Base-by-base conservation (phyloP, 2,113 vertebrate species). In the Chamaea fasciata region DNA sequence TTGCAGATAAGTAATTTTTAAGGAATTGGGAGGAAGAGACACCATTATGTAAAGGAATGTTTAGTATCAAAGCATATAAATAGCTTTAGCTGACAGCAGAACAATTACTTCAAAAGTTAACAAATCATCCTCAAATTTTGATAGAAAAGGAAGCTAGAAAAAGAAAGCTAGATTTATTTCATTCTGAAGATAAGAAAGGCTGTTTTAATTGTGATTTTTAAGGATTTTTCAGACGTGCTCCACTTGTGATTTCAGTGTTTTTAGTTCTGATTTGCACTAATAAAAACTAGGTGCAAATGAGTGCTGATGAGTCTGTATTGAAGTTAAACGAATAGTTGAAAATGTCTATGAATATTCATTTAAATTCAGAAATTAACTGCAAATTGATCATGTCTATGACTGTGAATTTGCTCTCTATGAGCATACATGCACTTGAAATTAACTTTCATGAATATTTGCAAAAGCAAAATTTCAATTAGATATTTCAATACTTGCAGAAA, bases 261-360 rank as follows among this genome's bases (percentile, higher is more conserved):
- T 75, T 88, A 73, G 30, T 95, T 33, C 31, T 77, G 52, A 83
- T 96, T 91, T 93, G 55, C 79, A 60, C 83, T 94, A 92, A 94
- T 92, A 95, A 94, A 96, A 97, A 92, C 75, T 93, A 93, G 86
- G 92, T 96, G 91, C 74, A 89, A 89, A 89, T 64, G 69, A 85
- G 74, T 49, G 23, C 65, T 96, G 94, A 78, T 93, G 64, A 93
- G 47, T 88, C 90, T 89, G 44, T 60, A 71, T 24, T 75, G 92
- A 86, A 92, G 64, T 89, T 93, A 90, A 93, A 90, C 31, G 55
- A 93, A 90, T 89, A 87, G 90, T 95, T 88, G n/a, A 87, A 93
- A 95, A 75, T 65, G 30, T 31, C 73, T 83, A 87, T 94, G 83
- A 94, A 94, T 96, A 94, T 93, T 95, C 83, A 90, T 96, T 88